Evolutionary conservation across 2,888 invertebrate species (phyloP), one percentile per base, ranked within the genome.

Genomic region (Lampropteryx suffumata): DNA sequence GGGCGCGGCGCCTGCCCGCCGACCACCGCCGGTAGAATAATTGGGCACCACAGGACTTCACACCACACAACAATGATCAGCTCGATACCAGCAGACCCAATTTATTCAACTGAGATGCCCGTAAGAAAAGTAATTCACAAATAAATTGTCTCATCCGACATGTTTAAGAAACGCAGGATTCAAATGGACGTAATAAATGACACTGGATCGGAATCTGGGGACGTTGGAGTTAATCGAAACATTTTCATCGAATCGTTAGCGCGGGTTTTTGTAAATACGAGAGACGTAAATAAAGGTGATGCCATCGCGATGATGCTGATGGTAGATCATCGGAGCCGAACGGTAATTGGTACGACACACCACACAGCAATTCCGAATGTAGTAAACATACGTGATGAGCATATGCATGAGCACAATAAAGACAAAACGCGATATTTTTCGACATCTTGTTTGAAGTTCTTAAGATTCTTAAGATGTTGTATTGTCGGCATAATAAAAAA

Each of bases 1-100:
- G 79, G 78, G 78, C 76, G 71, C 71, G 87, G 87, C 88, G 87
- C 86, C 87, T 79, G 77, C 74, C 69, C 68, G 81, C 71, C 84
- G 84, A 81, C 85, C 87, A 80, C 84, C 84, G 86, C 83, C 73
- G 77, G 68, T 81, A 75, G 79, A 82, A 82, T 89, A 89, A 89
- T 89, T 89, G 89, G 86, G 75, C 88, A 80, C 89, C 83, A 73
- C 89, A 75, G 89, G 89, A 89, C 87, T 89, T 89, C 88, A 89
- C 89, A 89, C 89, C 82, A 83, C 72, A 65, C 61, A 52, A 63
- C 69, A 70, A 70, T 70, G 65, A 68, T 64, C 71, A 65, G 65
- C 67, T 64, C 62, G 50, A 55, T 55, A 53, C 54, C 59, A 53
- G 50, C 59, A 53, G 50, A 42, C 53, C 29, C 55, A 39, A 55